These are phyloP conservation scores for Eustalomyia histrio DNA, from an alignment of 2,888 invertebrate species.

Conservation along the genomic window DNA sequence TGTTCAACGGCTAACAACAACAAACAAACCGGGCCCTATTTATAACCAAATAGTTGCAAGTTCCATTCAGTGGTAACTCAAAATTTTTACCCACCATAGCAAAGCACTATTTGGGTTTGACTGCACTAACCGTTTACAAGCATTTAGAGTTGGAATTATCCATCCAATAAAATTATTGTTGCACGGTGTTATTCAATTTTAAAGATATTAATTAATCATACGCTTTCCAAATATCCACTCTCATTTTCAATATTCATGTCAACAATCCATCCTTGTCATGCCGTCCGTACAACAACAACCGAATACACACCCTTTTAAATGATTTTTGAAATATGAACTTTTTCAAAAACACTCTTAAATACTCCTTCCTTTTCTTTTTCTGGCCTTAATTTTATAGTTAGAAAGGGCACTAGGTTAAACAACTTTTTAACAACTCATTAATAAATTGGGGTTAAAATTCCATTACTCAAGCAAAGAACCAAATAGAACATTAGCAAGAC, in stretches of 20 bases:
- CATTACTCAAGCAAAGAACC: conserved; percentile 44
- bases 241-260: conserved; percentile 37
- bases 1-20: no score
- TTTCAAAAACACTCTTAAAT: neutral
- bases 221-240: conserved; percentile 7
- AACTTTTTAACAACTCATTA: conserved; percentile 64
- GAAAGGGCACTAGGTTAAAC: conserved; percentile 41
- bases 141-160: no score
- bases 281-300: neutral
- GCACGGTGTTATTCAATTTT: conserved; percentile 12
- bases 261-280: conserved; percentile 24
- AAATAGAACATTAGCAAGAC: conserved; percentile 4
- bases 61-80: no score
- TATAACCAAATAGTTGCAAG: no score
- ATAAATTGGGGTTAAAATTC: conserved; percentile 69
- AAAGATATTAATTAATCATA: conserved; percentile 55
- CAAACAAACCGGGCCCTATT: no score
- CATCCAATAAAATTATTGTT: no score
- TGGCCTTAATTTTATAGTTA: conserved; percentile 3
- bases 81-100: no score
- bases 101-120: no score
- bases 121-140: no score
- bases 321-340: conserved; percentile 59
- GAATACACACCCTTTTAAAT: conserved; percentile 40
- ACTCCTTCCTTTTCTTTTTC: neutral